Evolutionary conservation across 2,113 vertebrate species (phyloP).

Genomic region (Gadus macrocephalus): DNA sequence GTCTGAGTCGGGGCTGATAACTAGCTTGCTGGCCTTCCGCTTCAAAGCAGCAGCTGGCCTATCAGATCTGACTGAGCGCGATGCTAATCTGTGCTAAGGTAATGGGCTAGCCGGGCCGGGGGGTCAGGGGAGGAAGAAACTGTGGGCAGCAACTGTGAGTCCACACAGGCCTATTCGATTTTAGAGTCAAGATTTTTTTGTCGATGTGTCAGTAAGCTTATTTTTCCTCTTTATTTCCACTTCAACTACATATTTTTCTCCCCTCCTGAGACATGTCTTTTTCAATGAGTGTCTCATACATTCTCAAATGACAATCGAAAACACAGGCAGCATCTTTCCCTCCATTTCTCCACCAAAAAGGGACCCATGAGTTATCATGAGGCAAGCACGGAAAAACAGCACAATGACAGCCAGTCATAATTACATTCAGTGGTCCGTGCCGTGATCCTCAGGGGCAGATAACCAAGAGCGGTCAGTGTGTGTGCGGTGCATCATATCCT

Average conservation of each 20-base stretch:
- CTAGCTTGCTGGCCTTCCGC: conserved; percentile 53
- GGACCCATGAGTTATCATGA: too few relatives aligned
- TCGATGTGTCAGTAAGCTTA: not conserved
- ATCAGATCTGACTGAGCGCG: conserved; percentile 64
- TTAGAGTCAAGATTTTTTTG: not conserved
- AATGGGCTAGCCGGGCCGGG: conserved; percentile 45
- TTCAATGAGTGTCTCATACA: not conserved
- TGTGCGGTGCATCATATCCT: conserved; percentile 43
- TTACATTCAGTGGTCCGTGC: conserved; percentile 46
- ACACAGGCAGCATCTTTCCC: too few relatives aligned
- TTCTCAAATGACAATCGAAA: not conserved
- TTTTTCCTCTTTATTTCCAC: not conserved
- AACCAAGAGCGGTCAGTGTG: conserved; percentile 30
- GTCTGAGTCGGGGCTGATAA: conserved; percentile 59
- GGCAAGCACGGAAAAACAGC: not conserved
- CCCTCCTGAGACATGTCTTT: not conserved
- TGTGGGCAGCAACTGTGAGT: conserved; percentile 2
- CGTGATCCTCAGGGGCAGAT: conserved; percentile 57
- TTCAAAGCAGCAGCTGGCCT: conserved; percentile 33
- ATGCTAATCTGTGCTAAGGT: conserved; percentile 65
- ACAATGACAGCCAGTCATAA: conserved; percentile 44
- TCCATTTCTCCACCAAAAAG: too few relatives aligned
- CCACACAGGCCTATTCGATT: not conserved
- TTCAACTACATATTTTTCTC: not conserved
- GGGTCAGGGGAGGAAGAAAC: conserved; percentile 24